phyloP scores from a whole-genome alignment of 35 echinoderm and acorn worm species.

The Lytechinus pictus region DNA sequence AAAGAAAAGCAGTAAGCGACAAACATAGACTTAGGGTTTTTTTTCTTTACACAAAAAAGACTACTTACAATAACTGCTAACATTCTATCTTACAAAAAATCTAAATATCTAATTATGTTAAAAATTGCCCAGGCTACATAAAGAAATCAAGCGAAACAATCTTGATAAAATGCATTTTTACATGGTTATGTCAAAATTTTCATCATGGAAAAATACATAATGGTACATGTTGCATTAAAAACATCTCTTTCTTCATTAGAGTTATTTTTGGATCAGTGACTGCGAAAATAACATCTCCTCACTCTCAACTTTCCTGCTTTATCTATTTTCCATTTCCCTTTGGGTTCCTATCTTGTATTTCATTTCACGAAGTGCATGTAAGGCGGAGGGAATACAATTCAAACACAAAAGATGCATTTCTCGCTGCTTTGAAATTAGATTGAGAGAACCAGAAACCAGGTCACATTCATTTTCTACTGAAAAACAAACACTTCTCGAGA shows the following conservation, averaged over 20 bases:
- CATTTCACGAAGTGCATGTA: neutral
- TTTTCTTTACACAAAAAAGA: too few species aligned
- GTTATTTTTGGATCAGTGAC: neutral
- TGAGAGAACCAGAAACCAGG: neutral
- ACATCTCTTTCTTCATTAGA: neutral
- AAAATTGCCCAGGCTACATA: too few species aligned
- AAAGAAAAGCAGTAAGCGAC: too few species aligned
- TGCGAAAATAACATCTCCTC: neutral
- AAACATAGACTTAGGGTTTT: too few species aligned
- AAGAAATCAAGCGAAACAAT: too few species aligned
- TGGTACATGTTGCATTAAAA: neutral
- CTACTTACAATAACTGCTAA: too few species aligned
- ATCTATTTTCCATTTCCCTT: neutral
- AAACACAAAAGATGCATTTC: neutral
- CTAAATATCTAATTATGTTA: too few species aligned
- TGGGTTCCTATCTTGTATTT: neutral
- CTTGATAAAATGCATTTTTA: too few species aligned
- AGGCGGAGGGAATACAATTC: neutral
- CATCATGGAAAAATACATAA: neutral
- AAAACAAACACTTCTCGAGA: neutral
- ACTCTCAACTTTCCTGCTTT: neutral
- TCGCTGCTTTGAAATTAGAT: neutral
- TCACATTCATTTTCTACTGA: neutral
- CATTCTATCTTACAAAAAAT: too few species aligned
- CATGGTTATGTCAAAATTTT: too few species aligned